Percentiles rank a stretch among this genome's conserved stretches.
Evolutionary conservation across 2,797 vertebrate species (phyloP).

Genomic region (Buphagus erythrorhynchus): DNA sequence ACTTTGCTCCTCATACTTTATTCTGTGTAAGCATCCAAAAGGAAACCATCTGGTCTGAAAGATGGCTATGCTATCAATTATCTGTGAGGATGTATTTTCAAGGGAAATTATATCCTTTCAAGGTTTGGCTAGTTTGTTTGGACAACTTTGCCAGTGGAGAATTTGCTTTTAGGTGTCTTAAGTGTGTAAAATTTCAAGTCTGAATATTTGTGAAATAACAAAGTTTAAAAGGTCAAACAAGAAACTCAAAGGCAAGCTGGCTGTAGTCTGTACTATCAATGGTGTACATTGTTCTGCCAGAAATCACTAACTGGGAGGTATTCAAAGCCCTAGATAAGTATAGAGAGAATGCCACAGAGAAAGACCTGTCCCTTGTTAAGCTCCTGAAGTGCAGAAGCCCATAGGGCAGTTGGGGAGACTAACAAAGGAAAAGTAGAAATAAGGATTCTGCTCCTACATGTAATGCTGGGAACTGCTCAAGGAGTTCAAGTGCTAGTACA

Average conservation of each 20-base stretch:
- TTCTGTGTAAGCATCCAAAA: conserved; percentile 9
- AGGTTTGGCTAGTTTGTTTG: conserved; percentile 25
- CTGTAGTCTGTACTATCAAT: neutral
- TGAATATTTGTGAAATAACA: neutral
- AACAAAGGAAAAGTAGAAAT: neutral
- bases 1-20: conserved; percentile 29
- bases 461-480: neutral
- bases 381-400: neutral
- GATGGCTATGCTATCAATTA: conserved; percentile 57
- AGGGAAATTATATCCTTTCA: conserved; percentile 35
- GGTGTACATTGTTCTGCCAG: neutral
- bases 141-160: neutral
- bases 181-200: conserved; percentile 10
- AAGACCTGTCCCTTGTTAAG: neutral
- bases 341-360: neutral
- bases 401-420: neutral
- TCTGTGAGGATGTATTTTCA: conserved; percentile 31
- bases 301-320: neutral
- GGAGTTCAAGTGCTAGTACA: neutral
- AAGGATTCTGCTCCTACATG: neutral
- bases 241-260: neutral
- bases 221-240: neutral
- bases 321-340: neutral
- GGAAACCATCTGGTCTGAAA: conserved; percentile 49
- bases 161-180: conserved; percentile 9